Percentiles rank a stretch among this genome's conserved stretches.
Conservation (phyloP, 2,888 invertebrate species). For the Xestia sexstrigata region DNA sequence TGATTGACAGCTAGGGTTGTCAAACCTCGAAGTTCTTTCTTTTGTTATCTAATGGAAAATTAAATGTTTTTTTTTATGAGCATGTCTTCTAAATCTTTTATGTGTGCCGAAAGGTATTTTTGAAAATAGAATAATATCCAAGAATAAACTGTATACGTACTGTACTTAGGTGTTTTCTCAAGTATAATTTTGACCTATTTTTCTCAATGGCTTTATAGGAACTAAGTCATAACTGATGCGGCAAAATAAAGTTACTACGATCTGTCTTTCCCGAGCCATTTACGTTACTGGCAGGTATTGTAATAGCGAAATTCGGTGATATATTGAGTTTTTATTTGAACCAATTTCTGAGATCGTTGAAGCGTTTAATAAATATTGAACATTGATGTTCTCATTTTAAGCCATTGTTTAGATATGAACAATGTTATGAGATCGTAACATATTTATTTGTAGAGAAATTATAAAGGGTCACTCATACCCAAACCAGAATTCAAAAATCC, state of each 20-base stretch:
- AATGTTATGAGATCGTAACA: too few species aligned
- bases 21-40: background rate
- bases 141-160: background rate
- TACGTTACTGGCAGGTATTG: conserved; percentile 47
- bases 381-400: background rate
- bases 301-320: background rate
- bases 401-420: background rate
- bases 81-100: background rate
- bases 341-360: background rate
- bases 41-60: background rate
- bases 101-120: background rate
- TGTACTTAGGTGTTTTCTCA: background rate
- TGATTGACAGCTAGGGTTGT: conserved; percentile 48
- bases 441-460: background rate
- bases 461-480: conserved; percentile 5
- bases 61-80: background rate
- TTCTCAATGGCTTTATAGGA: conserved; percentile 20
- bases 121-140: background rate
- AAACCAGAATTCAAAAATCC: conserved; percentile 39
- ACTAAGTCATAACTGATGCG: conserved; percentile 31
- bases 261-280: conserved; percentile 28
- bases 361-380: background rate
- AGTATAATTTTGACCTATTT: conserved; percentile 49
- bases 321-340: conserved; percentile 1
- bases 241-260: conserved; percentile 41